Percentiles rank a stretch among this genome's conserved stretches.
These are phyloP conservation scores for Blastobasis adustella DNA, from an alignment of 2,888 invertebrate species.

Conservation along the genomic window DNA sequence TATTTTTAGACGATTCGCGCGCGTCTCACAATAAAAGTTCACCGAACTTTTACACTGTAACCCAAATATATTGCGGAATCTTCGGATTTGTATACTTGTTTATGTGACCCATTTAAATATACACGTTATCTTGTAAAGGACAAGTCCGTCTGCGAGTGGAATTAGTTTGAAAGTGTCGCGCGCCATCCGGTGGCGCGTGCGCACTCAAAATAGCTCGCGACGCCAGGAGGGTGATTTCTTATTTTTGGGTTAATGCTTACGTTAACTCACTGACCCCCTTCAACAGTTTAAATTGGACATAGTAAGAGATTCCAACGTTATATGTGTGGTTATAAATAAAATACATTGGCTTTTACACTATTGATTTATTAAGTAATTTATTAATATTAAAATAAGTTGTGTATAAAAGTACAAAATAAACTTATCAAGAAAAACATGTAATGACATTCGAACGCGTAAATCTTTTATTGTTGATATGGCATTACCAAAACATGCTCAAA, in stretches of 20 bases:
- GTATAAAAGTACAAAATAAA: no score
- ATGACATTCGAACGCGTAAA: no score
- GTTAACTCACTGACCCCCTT: slow-evolving; percentile 4
- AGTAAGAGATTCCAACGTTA: no score
- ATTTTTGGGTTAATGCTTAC: slow-evolving; percentile 44
- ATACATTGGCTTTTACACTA: no score
- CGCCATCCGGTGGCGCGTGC: slow-evolving; percentile 35
- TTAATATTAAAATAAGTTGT: no score
- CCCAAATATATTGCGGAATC: slow-evolving; percentile 9
- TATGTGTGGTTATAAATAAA: no score
- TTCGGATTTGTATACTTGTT: background rate
- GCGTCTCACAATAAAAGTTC: slow-evolving; percentile 33
- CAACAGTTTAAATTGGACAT: no score
- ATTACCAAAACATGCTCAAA: no score
- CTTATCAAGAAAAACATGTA: no score
- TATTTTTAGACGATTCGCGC: slow-evolving; percentile 60
- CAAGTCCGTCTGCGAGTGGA: slow-evolving; percentile 25
- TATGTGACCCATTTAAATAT: background rate
- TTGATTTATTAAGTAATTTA: no score
- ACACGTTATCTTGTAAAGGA: slow-evolving; percentile 7
- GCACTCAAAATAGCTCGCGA: slow-evolving; percentile 44
- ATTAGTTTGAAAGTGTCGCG: slow-evolving; percentile 42
- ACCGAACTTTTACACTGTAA: slow-evolving; percentile 34
- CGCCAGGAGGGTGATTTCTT: slow-evolving; percentile 48
- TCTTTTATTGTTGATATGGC: no score